Evolutionary conservation across 2,797 vertebrate species (phyloP).

Genomic region (Alca torda): DNA sequence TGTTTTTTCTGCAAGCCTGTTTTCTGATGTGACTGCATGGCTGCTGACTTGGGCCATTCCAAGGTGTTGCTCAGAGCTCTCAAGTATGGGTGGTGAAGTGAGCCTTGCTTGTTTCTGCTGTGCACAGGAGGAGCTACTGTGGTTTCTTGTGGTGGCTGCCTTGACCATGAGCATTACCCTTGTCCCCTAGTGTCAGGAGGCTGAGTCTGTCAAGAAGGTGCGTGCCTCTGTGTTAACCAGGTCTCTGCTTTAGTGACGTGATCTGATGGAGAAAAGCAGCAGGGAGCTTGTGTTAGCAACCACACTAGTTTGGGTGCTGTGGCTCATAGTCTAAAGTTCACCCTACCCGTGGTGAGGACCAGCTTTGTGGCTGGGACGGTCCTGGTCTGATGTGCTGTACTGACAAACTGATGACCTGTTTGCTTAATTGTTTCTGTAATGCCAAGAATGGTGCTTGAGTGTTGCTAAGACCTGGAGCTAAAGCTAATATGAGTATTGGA

Average conservation of each 20-base stretch:
- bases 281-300: background rate
- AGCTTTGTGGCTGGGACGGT: background rate
- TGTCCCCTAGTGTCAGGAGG: background rate
- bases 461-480: background rate
- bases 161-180: background rate
- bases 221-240: background rate
- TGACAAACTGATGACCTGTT: background rate
- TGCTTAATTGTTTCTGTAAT: background rate
- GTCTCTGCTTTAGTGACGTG: background rate
- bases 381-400: background rate
- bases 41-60: background rate
- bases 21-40: background rate
- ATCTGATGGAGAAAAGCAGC: background rate
- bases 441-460: background rate
- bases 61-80: background rate
- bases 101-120: rapidly evolving
- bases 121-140: background rate
- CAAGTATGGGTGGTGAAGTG: background rate
- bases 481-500: conserved; percentile 32
- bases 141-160: background rate
- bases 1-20: background rate
- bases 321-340: background rate
- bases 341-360: background rate
- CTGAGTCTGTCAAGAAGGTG: background rate
- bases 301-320: background rate